phyloP scores from a whole-genome alignment of 2,797 vertebrate genomes.

The Hemitrygon akajei region DNA sequence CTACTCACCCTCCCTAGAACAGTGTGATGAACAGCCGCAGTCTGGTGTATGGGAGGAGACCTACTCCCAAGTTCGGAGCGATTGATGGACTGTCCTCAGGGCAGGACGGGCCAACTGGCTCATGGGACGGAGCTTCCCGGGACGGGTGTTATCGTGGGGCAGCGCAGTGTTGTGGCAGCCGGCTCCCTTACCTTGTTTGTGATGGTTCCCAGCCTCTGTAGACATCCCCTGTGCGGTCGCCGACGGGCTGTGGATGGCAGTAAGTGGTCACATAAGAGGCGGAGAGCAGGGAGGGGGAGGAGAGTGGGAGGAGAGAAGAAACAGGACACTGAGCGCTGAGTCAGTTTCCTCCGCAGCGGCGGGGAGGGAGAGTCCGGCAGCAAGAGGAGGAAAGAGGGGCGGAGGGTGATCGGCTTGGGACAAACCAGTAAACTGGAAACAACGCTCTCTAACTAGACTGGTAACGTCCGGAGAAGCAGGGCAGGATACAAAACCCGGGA shows the following conservation, averaged over 20 bases:
- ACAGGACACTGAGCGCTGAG: neutral
- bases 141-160: no score
- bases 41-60: no score
- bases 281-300: neutral
- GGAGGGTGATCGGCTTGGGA: no score
- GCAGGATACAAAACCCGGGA: neutral
- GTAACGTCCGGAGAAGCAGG: neutral
- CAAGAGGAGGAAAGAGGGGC: no score
- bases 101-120: neutral
- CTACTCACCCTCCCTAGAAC: neutral
- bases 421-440: no score
- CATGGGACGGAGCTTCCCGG: neutral
- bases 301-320: neutral
- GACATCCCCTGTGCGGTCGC: neutral
- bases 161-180: neutral
- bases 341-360: neutral
- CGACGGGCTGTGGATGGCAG: neutral
- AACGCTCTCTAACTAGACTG: no score
- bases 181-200: conserved; percentile 14
- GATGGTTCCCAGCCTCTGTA: neutral
- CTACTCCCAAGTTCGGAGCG: no score
- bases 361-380: neutral
- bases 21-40: neutral
- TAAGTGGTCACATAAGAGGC: neutral
- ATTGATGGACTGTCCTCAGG: neutral